Evolutionary conservation across 1,140 invertebrate genomes (phyloP).

Genomic region (Drosophila teissieri): DNA sequence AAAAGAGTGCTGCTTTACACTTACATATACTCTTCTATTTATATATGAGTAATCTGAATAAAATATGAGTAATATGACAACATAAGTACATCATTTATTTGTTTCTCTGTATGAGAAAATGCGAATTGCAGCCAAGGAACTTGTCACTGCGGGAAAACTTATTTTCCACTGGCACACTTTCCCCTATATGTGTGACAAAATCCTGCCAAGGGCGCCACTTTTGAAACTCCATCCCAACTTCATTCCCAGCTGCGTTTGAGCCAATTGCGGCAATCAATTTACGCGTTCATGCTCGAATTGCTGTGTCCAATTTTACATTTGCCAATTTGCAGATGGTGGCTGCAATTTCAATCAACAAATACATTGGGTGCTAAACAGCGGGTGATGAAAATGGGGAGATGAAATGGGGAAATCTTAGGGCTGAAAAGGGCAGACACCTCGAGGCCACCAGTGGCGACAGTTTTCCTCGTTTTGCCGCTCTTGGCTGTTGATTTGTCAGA

Average conservation of each 20-base stretch:
- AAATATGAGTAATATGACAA: no score
- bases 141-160: constrained; percentile 26
- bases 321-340: constrained; percentile 46
- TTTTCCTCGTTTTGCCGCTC: constrained; percentile 1
- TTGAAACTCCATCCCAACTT: constrained; percentile 12
- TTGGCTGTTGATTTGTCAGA: constrained; percentile 59
- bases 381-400: background rate
- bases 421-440: constrained; percentile 51
- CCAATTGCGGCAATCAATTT: constrained; percentile 29
- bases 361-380: constrained; percentile 20
- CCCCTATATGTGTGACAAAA: constrained; percentile 9
- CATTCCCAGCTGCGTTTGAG: constrained; percentile 15
- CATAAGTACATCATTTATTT: background rate
- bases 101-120: constrained; percentile 4
- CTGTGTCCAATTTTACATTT: constrained; percentile 17
- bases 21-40: background rate
- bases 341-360: constrained; percentile 40
- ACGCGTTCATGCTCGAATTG: constrained; percentile 22
- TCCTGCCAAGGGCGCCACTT: constrained; percentile 4
- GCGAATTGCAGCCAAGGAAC: constrained; percentile 23
- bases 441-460: constrained; percentile 51
- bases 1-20: no score
- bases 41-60: background rate
- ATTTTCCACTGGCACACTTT: background rate
- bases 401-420: background rate